phyloP scores from a whole-genome alignment of 2,888 invertebrate genomes.

The Andrena bucephala region DNA sequence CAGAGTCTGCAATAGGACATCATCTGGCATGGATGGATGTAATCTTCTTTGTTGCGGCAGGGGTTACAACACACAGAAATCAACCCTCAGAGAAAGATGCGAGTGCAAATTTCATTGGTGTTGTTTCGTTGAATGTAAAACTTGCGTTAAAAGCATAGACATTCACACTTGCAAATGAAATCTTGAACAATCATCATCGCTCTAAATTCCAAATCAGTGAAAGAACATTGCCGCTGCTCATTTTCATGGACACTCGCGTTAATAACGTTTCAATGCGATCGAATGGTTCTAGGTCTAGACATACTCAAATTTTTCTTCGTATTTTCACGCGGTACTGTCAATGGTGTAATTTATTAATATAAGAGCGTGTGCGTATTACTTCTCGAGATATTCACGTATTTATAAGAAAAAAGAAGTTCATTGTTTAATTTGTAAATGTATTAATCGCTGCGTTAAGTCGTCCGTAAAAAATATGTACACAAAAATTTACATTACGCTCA shows the following conservation, averaged over 20 bases:
- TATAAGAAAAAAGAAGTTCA: not conserved
- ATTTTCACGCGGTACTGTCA: not conserved
- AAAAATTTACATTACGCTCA: conserved; percentile 23
- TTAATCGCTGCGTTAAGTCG: conserved; percentile 28
- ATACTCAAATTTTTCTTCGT: not conserved
- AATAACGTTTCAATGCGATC: not conserved
- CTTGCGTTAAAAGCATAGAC: conserved; percentile 92
- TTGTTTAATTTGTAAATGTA: conserved; percentile 18
- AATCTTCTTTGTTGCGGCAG: conserved; percentile 96
- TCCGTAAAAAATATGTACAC: conserved; percentile 17
- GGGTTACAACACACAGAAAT: conserved; percentile 95
- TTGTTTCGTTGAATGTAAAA: conserved; percentile 96
- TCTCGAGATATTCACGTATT: not conserved
- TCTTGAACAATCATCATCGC: not conserved
- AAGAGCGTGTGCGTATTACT: not conserved
- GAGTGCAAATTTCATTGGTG: conserved; percentile 99
- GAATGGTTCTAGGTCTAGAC: not conserved
- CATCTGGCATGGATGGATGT: conserved; percentile 92
- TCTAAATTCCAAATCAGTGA: not conserved
- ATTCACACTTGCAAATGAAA: conserved; percentile 94
- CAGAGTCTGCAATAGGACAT: conserved; percentile 90
- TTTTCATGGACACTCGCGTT: not conserved
- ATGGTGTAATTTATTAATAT: conserved; percentile 6
- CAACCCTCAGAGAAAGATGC: conserved; percentile 92
- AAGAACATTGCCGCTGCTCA: not conserved